phyloP scores from a whole-genome alignment of 2,113 vertebrate genomes.

The Gadus chalcogrammus region DNA sequence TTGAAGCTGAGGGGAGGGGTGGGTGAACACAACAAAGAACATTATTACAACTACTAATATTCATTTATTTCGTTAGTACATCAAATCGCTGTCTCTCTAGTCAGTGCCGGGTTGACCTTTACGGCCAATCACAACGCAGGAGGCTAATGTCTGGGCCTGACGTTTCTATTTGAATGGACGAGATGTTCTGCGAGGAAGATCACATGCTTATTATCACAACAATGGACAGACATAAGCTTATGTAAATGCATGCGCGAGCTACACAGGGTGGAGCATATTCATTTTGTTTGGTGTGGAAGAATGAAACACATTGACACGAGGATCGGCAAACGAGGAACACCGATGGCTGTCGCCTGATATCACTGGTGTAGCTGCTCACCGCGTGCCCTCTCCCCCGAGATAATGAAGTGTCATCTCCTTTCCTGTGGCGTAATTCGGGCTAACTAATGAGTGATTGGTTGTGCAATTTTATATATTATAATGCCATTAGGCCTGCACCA shows the following conservation, averaged over 20 bases:
- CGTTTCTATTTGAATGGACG: constrained; percentile 62
- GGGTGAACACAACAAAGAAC: too few relatives aligned
- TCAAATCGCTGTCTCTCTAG: constrained; percentile 42
- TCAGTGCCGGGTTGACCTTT: constrained; percentile 60
- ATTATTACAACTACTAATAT: background rate
- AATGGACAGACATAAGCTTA: constrained; percentile 61
- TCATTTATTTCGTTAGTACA: constrained; percentile 30
- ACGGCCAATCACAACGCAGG: constrained; percentile 59
- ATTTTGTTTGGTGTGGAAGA: constrained; percentile 55
- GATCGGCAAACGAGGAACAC: constrained; percentile 35
- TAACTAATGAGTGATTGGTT: too few relatives aligned
- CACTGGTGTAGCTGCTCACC: constrained; percentile 21
- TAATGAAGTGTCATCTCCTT: constrained; percentile 32
- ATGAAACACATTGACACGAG: constrained; percentile 32
- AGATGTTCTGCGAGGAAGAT: constrained; percentile 63
- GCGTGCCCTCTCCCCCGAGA: constrained; percentile 26
- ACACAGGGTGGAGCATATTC: constrained; percentile 49
- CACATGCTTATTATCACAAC: constrained; percentile 66
- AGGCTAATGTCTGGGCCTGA: constrained; percentile 58
- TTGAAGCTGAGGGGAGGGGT: too few relatives aligned
- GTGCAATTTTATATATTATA: too few relatives aligned
- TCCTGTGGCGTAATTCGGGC: constrained; percentile 1
- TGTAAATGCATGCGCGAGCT: constrained; percentile 61
- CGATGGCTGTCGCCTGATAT: constrained; percentile 47
- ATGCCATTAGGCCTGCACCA: too few relatives aligned